phyloP scores from a whole-genome alignment of 2,888 invertebrate genomes.

The Idaea straminata region DNA sequence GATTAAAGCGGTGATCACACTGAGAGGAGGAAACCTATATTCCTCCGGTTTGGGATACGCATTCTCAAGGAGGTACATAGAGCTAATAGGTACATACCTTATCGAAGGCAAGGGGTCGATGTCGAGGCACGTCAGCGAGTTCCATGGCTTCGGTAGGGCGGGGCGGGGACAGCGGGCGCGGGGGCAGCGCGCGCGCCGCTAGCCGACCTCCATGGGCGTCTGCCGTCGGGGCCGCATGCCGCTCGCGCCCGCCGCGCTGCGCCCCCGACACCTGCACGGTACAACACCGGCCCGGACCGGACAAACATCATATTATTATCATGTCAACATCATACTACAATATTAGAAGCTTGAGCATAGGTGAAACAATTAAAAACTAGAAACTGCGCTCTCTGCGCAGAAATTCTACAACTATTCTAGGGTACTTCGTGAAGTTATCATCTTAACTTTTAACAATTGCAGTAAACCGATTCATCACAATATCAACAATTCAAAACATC shows the following conservation, averaged over 20 bases:
- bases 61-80: no score
- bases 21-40: no score
- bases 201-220: conserved; percentile 93
- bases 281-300: conserved; percentile 10
- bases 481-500: conserved; percentile 5
- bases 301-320: background rate
- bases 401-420: background rate
- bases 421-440: background rate
- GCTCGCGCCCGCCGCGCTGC: conserved; percentile 89
- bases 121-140: conserved; percentile 75
- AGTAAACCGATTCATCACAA: background rate
- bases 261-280: conserved; percentile 85
- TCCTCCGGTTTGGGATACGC: no score
- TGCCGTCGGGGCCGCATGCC: conserved; percentile 91
- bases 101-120: conserved; percentile 87
- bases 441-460: conserved; percentile 25
- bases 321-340: background rate
- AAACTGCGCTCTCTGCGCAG: background rate
- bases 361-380: no score
- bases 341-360: no score
- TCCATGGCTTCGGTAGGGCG: conserved; percentile 83
- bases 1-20: no score
- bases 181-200: conserved; percentile 79
- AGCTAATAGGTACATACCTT: conserved; percentile 74
- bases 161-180: conserved; percentile 85